Evolutionary conservation across 1,140 invertebrate genomes (phyloP), one percentile per base, ranked within the genome.

Genomic region (Teleopsis dalmanni): DNA sequence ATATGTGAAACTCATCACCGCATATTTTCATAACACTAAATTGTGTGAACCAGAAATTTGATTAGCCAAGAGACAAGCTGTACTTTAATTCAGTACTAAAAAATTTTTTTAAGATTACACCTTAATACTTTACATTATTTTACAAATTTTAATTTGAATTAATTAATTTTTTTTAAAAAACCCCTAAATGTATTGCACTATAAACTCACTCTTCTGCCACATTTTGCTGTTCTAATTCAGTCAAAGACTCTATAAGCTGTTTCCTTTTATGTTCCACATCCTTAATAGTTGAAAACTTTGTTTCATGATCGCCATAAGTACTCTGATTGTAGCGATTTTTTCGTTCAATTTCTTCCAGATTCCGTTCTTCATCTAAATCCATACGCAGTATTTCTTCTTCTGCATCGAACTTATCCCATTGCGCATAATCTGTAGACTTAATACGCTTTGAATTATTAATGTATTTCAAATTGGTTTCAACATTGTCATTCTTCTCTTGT

Each of bases 391-490:
- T 59, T 66, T 85, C 83, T 11, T 75, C 76, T 42, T 85, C 83
- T 2, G 76, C 76, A 61, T 85, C 81, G 58, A 80, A 84, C 62
- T 82, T 82, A 58, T 84, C 79, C 83, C 83, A 85, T 48, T 76
- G 73, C 2, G 57, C 60, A 52, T 85, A 85, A 55, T 84, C 80
- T 5, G 73, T 81, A 10, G 76, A 73, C 21, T 50, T 50, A 16
- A 50, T 50, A 3, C 35, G 41, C 34, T 50, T 18, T 0, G 37
- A 10, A 4, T 29, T 25, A n/a, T n/a, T n/a, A n/a, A n/a, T n/a
- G n/a, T n/a, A n/a, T n/a, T n/a, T n/a, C n/a, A n/a, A n/a, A n/a
- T n/a, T n/a, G n/a, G n/a, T n/a, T n/a, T n/a, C n/a, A n/a, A n/a
- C n/a, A n/a, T n/a, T n/a, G n/a, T 47, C 45, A 2, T 21, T 18